Base-by-base conservation (phyloP, 2,113 vertebrate species). In the Ammodramus savannarum region DNA sequence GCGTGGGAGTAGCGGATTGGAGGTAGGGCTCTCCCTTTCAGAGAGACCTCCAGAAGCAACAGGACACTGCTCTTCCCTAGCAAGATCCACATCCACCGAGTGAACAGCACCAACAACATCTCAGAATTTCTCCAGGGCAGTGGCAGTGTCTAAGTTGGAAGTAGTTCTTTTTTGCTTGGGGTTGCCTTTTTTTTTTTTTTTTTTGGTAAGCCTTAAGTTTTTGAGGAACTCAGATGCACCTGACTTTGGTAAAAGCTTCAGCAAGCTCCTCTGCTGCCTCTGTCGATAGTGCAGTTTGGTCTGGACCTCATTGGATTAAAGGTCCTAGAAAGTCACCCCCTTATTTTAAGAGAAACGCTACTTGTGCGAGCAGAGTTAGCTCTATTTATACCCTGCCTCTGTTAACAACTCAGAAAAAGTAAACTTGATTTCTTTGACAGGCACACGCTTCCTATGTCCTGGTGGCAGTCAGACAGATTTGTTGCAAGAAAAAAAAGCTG, bases 1-100 rank as follows among this genome's bases (percentile, higher is more conserved):
- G 99, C 98, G 4, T 99, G 99, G 10, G 99, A 98, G 48, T 98
- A 98, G 8, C 98, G 98, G 86, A 98, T 90, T 3, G 98, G 98
- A 5, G 98, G 98, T 41, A 99, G 96, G 2, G 99, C 96, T 94
- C 97, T 89, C 82, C 97, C 98, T 86, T 76, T 91, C 34, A 94
- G 97, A 38, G 97, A 96, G 3, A 90, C 77, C 94, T 98, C 95
- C 85, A 98, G 97, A 61, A 98, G 97, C 80, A 98, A 91, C n/a
- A 98, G 90, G 25, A 97, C 95, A 29, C 97, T 93, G 90, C 97
- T 97, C 92, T 98, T 95, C 95, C 98, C 98, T 93, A 97, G 96
- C 72, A 98, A 95, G 95, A 98, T 97, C 98, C 98, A 98, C 94
- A 98, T 98, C 98, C 97, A 98, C 59, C 87, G 94, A 34, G 96